phyloP scores from a whole-genome alignment of 37 sponge, comb jelly and placozoan genomes.

The Halichondria panicea region DNA sequence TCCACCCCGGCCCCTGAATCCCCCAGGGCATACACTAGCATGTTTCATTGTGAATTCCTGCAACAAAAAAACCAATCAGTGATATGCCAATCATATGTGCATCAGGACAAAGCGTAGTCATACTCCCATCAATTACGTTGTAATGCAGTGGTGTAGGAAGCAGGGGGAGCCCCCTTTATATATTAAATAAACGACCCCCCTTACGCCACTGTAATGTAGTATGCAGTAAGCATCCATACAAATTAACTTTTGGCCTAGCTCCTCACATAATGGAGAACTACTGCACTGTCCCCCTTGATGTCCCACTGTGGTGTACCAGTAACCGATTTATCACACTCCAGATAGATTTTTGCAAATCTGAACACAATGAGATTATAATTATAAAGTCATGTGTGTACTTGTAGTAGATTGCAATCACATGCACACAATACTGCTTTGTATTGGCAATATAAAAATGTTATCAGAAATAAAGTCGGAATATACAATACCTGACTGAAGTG shows the following conservation, averaged over 20 bases:
- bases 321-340: slow-evolving; percentile 1
- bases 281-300: not conserved
- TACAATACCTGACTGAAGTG: not conserved
- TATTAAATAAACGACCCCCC: too few species aligned
- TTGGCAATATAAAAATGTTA: not conserved
- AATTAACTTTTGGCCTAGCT: not conserved
- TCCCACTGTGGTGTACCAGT: not conserved
- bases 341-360: not conserved
- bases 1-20: not conserved
- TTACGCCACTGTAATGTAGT: too few species aligned
- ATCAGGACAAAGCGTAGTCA: too few species aligned
- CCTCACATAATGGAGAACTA: not conserved
- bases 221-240: not conserved
- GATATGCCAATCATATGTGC: not conserved
- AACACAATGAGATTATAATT: not conserved
- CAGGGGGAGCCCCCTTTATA: too few species aligned
- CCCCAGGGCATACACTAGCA: not conserved
- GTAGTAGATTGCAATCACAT: not conserved
- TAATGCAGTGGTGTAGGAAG: too few species aligned
- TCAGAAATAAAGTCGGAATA: not conserved
- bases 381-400: not conserved
- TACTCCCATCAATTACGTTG: too few species aligned
- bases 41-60: not conserved
- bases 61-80: not conserved
- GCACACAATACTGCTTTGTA: not conserved